Evolutionary conservation across 2,113 vertebrate genomes (phyloP), one percentile per base, ranked within the genome.

Genomic region (Laticauda colubrina): DNA sequence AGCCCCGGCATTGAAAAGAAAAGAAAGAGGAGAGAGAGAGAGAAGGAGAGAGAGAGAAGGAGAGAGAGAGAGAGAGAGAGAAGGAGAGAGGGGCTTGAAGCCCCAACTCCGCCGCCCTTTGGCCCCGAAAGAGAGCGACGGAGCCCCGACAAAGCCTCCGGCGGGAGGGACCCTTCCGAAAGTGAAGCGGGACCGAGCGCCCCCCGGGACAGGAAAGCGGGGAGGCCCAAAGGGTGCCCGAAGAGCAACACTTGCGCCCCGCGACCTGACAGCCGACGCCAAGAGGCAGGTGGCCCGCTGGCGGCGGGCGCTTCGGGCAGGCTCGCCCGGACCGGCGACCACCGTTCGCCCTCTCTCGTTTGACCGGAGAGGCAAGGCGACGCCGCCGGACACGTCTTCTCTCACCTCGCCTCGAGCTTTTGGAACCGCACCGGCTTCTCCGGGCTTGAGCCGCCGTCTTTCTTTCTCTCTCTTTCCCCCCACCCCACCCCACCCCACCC

Each of bases 41-140:
- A 61, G 3, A 61, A 10, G 11, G 9, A 4, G 5, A 12, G 61
- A 5, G 11, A 24, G 56, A 57, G 0, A 23, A 21, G 23, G 2
- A 21, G 57, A 59, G 5, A 23, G 56, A 57, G n/a, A 54, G 0
- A 61, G 3, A 61, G 9, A 4, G 5, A 12, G 61, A 5, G 11
- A 24, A 21, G 7, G 57, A 59, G 5, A 23, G 56, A 57, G 48
- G 48, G 8, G 48, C 9, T 51, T 10, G 7, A 15, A 29, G 24
- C 39, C 7, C 4, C 85, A 18, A 95, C 94, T 87, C 53, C 91
- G 21, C 91, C 95, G 87, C 94, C 34, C 93, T 59, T 69, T 75
- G 94, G 90, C 93, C 96, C 92, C 92, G 95, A 96, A 95, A 55
- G 26, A 93, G 94, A 93, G 95, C 95, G 89, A 93, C 23, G 88